Percentiles rank a stretch among this genome's conserved stretches.
Evolutionary conservation across 2,888 invertebrate species (phyloP).

Genomic region (Polydrusus cervinus): DNA sequence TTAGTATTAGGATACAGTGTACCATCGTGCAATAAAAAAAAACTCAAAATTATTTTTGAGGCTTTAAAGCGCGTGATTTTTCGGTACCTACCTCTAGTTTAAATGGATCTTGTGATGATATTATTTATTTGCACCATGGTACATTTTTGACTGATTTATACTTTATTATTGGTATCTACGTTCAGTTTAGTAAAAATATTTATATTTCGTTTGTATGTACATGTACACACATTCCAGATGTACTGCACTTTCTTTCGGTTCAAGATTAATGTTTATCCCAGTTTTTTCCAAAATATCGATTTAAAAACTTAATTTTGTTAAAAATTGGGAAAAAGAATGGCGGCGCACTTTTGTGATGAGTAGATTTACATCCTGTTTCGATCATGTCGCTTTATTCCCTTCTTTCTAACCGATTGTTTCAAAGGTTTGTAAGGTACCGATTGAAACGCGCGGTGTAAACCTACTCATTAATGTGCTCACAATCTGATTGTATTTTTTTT

Average conservation of each 20-base stretch:
- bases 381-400: not conserved
- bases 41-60: slow-evolving; percentile 12
- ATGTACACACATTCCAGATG: slow-evolving; percentile 35
- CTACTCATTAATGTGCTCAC: not conserved
- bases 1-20: slow-evolving; percentile 28
- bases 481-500: not conserved
- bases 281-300: too few species aligned
- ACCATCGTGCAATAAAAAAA: slow-evolving; percentile 29
- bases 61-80: slow-evolving; percentile 19
- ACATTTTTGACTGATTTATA: slow-evolving; percentile 44
- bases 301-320: too few species aligned
- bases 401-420: not conserved
- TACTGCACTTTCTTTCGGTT: slow-evolving; percentile 1
- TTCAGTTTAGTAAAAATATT: slow-evolving; percentile 5
- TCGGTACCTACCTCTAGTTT: slow-evolving; percentile 35
- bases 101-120: slow-evolving; percentile 22
- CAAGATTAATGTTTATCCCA: not conserved
- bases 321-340: too few species aligned
- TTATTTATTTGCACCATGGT: slow-evolving; percentile 35
- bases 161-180: slow-evolving; percentile 7
- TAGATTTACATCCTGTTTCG: not conserved
- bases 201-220: slow-evolving; percentile 24
- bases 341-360: not conserved
- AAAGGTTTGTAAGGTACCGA: not conserved
- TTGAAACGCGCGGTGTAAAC: not conserved